Conservation (phyloP, 2,797 vertebrate genomes). For the Xerus rutilus region DNA sequence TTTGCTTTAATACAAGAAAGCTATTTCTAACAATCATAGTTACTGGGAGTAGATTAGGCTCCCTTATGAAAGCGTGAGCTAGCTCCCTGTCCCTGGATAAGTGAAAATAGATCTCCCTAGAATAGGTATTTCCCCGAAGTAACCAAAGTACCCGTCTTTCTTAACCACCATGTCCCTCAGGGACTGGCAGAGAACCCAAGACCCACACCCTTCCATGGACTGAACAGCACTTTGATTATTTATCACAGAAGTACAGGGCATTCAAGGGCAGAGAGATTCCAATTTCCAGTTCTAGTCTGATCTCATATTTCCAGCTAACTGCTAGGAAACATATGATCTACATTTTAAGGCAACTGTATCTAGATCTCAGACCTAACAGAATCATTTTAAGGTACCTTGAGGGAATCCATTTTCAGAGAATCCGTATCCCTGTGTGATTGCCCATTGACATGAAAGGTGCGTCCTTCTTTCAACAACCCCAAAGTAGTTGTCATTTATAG, state of each 20-base stretch:
- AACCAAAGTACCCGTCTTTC: not conserved
- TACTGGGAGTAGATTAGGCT: not conserved
- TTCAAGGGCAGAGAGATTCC: not conserved
- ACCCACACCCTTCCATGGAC: too few species aligned
- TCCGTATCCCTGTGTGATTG: not conserved
- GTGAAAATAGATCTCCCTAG: not conserved
- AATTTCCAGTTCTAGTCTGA: not conserved
- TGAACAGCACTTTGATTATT: not conserved
- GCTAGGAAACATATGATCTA: not conserved
- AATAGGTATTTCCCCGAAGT: not conserved
- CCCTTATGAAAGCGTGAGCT: not conserved
- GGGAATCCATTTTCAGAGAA: not conserved
- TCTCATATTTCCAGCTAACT: not conserved
- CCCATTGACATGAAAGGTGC: not conserved
- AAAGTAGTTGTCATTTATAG: not conserved
- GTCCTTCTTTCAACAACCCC: not conserved
- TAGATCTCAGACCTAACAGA: not conserved
- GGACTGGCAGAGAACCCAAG: not conserved
- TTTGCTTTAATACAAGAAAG: not conserved
- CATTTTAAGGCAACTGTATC: not conserved
- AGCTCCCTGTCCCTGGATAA: not conserved
- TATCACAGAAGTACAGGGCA: not conserved
- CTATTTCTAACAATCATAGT: not conserved
- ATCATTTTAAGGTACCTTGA: conserved; percentile 4
- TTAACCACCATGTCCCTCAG: not conserved